Base-by-base conservation (phyloP, 2,113 vertebrate genomes). In the Shinisaurus crocodilurus region DNA sequence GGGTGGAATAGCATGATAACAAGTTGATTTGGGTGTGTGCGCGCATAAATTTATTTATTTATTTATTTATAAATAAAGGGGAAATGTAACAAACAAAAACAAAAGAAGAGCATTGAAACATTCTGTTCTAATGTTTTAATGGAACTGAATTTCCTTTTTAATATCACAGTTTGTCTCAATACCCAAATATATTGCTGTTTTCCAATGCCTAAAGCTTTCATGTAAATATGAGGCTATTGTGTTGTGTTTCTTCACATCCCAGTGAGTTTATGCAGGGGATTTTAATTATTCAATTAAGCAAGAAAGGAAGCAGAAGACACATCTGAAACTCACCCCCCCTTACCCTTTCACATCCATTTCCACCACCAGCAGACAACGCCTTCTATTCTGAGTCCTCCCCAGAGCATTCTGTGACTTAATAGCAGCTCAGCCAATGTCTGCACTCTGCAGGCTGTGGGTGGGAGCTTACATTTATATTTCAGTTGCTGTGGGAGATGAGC, bases 151-250 rank as follows among this genome's bases (percentile, higher is more conserved):
- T 40, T 57, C 60, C 69, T 82, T 93, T 94, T 89, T 60, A 91
- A 76, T 23, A 1, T 48, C 88, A 45, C 5, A 1, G 7, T 6
- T 0, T 94, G 8, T 37, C 45, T 86, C 34, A 23, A 15, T 32
- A 93, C 85, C 34, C 29, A 70, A 67, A 32, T 40, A 43, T 69
- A 85, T 69, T 85, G 45, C 13, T 72, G 34, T 60, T 0, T 89
- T 94, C 89, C 65, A 82, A 3, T 29, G 45, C 37, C 50, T 69
- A 1, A 93, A 87, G 63, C 90, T 94, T 92, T 90, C 60, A 92
- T 85, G 89, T 67, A 27, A 88, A 0, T 91, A 81, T 87, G 63
- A 86, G 16, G 34, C 32, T 75, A 67, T 25, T n/a, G 1, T 23
- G 34, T 60, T 43, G 9, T 88, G n/a, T 88, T 72, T 34, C 67